These are phyloP conservation scores for Struthio camelus DNA, from an alignment of 2,113 vertebrate species.

Conservation along the genomic window DNA sequence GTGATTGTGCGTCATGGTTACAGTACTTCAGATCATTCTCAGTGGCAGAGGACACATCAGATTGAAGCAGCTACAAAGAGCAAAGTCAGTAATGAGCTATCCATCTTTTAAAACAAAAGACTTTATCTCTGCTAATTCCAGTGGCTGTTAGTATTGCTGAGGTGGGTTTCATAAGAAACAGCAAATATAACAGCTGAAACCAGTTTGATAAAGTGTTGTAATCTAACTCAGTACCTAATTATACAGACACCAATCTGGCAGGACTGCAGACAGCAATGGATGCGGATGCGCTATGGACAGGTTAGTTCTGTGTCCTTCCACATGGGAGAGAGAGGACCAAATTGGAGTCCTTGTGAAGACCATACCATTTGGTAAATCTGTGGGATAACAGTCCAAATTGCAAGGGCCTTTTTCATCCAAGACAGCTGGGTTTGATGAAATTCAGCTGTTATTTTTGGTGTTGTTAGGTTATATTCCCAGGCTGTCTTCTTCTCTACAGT, in stretches of 20 bases:
- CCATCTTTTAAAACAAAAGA: neutral
- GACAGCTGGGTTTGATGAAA: neutral
- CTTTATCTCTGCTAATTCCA: neutral
- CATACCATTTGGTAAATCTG: neutral
- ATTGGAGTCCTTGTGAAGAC: neutral
- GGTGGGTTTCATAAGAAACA: neutral
- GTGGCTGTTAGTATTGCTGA: neutral
- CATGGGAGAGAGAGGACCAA: neutral
- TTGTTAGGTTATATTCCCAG: neutral
- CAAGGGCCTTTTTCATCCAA: neutral
- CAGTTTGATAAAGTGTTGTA: neutral
- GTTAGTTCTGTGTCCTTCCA: neutral
- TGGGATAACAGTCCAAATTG: neutral
- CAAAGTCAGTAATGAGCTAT: neutral
- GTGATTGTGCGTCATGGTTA: neutral
- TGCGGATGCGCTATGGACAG: neutral
- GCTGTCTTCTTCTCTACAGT: neutral
- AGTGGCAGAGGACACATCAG: neutral
- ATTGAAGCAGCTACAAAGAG: neutral
- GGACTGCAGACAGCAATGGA: neutral
- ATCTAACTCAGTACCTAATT: neutral
- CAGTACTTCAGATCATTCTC: neutral
- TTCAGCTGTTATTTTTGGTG: neutral
- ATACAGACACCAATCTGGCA: neutral
- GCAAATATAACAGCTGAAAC: neutral